Base-by-base conservation (phyloP, 2,888 invertebrate genomes). In the Rhabditophanes sp. region DNA sequence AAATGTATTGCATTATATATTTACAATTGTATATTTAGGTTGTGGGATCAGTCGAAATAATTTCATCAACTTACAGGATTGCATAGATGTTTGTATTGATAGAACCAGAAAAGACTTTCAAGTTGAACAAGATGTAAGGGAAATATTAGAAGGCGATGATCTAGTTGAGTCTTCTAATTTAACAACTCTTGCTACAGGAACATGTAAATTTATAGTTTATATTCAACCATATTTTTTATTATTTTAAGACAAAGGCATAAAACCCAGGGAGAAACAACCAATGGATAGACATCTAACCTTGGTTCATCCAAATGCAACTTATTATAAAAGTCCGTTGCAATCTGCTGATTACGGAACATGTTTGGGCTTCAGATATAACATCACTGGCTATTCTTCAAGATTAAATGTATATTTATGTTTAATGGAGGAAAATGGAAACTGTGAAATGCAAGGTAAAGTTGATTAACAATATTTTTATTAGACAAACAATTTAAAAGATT, bases 281-380 rank as follows among this genome's bases (percentile, higher is more conserved):
- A 50, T 50, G 50, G 7, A 41, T 14, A 33, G 48, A 22, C 46
- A 48, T 20, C 9, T 9, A 22, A 22, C 23, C 9, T 22, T 22
- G 9, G 9, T 22, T 22, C 23, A 9, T 22, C 9, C 23, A 22
- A 9, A 9, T 9, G 9, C n/a, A 14, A 44, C 50, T 3, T 59
- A 57, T 30, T 41, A n/a, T n/a, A n/a, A n/a, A n/a, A n/a, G n/a
- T n/a, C n/a, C n/a, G n/a, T n/a, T n/a, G n/a, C 39, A 51, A 31
- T 57, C 49, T 51, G 44, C 56, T 24, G 48, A 52, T 24, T 53
- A 61, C 27, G 40, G 39, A 9, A 37, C 49, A 11, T 61, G 61
- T 32, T 35, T 53, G 12, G 57, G 50, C n/a, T 61, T 55, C 33
- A 42, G 58, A 37, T 61, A 44, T 41, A 57, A 59, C 33, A 44